A percentile compares a stretch with the other conserved stretches of the same genome.
Conservation (phyloP, 2,797 vertebrate species). For the Mus spretus region DNA sequence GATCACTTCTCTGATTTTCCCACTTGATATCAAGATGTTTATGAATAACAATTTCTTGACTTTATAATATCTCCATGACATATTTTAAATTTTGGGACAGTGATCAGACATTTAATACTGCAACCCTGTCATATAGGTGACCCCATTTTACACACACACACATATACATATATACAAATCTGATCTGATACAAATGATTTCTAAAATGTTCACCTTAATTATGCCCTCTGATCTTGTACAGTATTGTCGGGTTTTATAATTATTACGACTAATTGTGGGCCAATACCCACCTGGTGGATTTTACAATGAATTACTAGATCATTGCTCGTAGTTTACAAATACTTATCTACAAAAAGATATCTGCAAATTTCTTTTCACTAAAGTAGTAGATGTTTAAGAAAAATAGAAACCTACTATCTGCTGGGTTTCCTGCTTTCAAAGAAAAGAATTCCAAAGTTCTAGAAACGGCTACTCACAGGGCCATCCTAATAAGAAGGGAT, state of each 20-base stretch:
- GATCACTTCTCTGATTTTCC: not conserved
- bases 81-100: slow-evolving; percentile 29
- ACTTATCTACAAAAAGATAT: not conserved
- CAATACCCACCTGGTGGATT: slow-evolving; percentile 43
- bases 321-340: slow-evolving; percentile 14
- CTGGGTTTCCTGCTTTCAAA: not conserved
- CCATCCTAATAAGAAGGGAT: not conserved
- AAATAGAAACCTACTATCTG: not conserved
- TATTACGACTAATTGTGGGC: not conserved
- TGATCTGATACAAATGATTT: not conserved
- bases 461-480: not conserved
- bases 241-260: not conserved
- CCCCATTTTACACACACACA: too few species aligned
- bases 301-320: not conserved
- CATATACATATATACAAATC: too few species aligned
- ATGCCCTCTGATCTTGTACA: not conserved
- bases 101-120: slow-evolving; percentile 5
- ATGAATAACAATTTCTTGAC: slow-evolving; percentile 10
- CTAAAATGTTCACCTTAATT: slow-evolving; percentile 28
- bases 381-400: not conserved
- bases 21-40: slow-evolving; percentile 36
- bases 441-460: not conserved
- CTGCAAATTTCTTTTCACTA: slow-evolving; percentile 23
- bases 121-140: not conserved
- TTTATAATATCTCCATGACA: not conserved